Conservation (phyloP, 1,140 invertebrate genomes). For the Gryllus bimaculatus region DNA sequence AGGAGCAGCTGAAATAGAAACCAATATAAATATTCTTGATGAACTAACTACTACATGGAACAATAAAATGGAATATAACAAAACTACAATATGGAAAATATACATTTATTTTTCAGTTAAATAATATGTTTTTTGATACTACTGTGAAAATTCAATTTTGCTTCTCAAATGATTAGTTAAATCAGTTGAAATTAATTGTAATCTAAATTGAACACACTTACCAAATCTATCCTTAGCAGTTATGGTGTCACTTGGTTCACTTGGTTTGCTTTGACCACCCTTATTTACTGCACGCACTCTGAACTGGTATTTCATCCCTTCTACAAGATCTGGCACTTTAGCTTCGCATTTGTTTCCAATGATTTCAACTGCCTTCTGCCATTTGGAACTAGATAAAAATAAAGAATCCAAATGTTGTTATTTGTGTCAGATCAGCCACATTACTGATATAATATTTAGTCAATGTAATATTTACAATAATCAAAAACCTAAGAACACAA, state of each 20-base stretch:
- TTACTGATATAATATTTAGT: too few relatives aligned
- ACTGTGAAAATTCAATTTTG: neutral
- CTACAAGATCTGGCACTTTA: conserved; percentile 79
- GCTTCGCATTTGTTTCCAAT: conserved; percentile 72
- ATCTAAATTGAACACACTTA: conserved; percentile 30
- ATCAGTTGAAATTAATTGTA: too few relatives aligned
- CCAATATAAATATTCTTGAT: neutral
- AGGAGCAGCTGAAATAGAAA: conserved; percentile 53
- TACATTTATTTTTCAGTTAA: neutral
- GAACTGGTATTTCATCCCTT: conserved; percentile 95
- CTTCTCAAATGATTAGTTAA: neutral
- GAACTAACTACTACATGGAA: too few relatives aligned
- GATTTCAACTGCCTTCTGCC: conserved; percentile 79
- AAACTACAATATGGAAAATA: neutral
- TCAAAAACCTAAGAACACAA: too few relatives aligned
- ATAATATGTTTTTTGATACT: neutral
- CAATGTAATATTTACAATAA: too few relatives aligned
- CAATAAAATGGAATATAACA: neutral
- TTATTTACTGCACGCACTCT: conserved; percentile 91
- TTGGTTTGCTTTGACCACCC: conserved; percentile 86
- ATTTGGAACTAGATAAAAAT: conserved; percentile 53
- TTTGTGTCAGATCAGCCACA: too few relatives aligned
- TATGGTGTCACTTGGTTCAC: conserved; percentile 69
- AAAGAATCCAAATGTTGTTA: neutral
- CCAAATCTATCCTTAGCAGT: conserved; percentile 76